phyloP scores from a whole-genome alignment of 2,113 vertebrate genomes.

The Ailurus styani region DNA sequence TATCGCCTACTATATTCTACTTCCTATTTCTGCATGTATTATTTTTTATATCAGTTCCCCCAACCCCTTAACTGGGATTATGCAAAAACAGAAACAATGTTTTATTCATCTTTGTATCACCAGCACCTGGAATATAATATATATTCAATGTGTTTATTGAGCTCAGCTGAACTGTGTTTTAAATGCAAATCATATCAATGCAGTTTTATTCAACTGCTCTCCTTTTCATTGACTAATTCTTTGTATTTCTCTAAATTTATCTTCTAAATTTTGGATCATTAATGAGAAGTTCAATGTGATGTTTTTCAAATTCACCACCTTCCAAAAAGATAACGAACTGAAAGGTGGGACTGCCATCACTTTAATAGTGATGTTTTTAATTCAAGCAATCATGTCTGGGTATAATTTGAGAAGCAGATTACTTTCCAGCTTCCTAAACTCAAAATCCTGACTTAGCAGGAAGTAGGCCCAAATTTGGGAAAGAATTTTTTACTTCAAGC shows the following conservation, averaged over 20 bases:
- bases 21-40: neutral
- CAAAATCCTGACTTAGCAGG: neutral
- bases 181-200: neutral
- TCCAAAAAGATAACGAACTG: neutral
- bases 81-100: neutral
- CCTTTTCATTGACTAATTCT: slow-evolving; percentile 20
- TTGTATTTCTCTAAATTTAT: slow-evolving; percentile 15
- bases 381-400: neutral
- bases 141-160: slow-evolving; percentile 5
- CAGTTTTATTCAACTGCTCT: neutral
- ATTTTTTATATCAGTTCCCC: neutral
- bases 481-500: slow-evolving; percentile 1
- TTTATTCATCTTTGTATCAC: slow-evolving; percentile 6
- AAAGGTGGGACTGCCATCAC: neutral
- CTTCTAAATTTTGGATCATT: neutral
- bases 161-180: neutral
- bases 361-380: neutral
- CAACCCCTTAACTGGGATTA: neutral
- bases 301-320: slow-evolving; percentile 29
- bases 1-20: neutral
- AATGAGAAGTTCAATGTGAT: neutral
- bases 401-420: slow-evolving; percentile 3
- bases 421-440: neutral
- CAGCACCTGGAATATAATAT: neutral
- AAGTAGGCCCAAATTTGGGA: neutral